These are phyloP conservation scores for Byasa hedistus DNA, from an alignment of 2,888 invertebrate species.

Conservation along the genomic window DNA sequence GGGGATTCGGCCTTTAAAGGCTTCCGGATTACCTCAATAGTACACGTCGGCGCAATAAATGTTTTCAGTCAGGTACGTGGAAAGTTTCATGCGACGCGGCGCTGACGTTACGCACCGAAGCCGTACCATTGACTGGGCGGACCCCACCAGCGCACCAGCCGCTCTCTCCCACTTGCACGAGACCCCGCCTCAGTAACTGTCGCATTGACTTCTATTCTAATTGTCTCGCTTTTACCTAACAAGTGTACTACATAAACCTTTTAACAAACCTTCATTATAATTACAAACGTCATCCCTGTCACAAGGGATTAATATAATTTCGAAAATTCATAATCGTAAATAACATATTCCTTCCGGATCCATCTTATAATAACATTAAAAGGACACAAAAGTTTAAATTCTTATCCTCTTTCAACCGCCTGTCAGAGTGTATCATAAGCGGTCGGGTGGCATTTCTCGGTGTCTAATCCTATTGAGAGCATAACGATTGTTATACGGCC, in stretches of 20 bases:
- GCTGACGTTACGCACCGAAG: conserved; percentile 46
- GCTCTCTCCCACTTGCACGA: too few relatives aligned
- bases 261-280: too few relatives aligned
- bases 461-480: conserved; percentile 73
- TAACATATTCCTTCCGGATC: conserved; percentile 51
- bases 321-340: conserved; percentile 37
- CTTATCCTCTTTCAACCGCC: conserved; percentile 55
- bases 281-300: conserved; percentile 27
- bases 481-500: conserved; percentile 62
- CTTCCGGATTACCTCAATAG: conserved; percentile 77
- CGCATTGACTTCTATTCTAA: too few relatives aligned
- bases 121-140: conserved; percentile 53
- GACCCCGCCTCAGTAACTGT: too few relatives aligned
- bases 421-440: conserved; percentile 51
- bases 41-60: conserved; percentile 72
- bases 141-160: too few relatives aligned
- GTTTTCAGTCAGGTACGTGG: conserved; percentile 62
- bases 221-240: too few relatives aligned
- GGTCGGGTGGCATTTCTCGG: conserved; percentile 69
- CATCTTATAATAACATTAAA: conserved; percentile 52
- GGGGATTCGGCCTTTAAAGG: conserved; percentile 75
- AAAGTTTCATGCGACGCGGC: conserved; percentile 39
- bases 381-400: conserved; percentile 58
- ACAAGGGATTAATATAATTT: conserved; percentile 34
- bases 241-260: too few relatives aligned